These are phyloP conservation scores for Limosa lapponica DNA, from an alignment of 2,797 vertebrate species.

Conservation along the genomic window DNA sequence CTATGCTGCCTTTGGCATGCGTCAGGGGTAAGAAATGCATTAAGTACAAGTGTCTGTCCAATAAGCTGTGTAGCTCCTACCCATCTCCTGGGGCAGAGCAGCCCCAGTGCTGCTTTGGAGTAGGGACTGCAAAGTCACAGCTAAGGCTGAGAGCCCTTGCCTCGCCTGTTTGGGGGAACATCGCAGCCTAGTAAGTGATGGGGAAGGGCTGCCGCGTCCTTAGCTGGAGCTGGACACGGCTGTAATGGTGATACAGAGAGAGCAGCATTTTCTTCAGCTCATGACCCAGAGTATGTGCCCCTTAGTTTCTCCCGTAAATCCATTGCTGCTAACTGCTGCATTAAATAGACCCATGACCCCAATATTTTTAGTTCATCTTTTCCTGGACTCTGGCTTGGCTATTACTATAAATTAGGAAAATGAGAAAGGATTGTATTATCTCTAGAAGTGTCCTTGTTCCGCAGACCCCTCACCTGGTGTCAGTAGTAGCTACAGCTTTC, in stretches of 20 bases:
- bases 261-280: conserved; percentile 19
- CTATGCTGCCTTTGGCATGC: not conserved
- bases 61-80: not conserved
- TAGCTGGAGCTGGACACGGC: not conserved
- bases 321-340: conserved; percentile 41
- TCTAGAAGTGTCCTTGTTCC: conserved; percentile 55
- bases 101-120: not conserved
- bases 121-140: not conserved
- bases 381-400: conserved; percentile 26
- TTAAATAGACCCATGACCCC: conserved; percentile 54
- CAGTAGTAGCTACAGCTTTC: not conserved
- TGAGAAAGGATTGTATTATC: conserved; percentile 15
- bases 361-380: conserved; percentile 67
- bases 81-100: not conserved
- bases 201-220: not conserved
- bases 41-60: conserved; percentile 63
- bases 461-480: not conserved
- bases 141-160: not conserved
- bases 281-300: not conserved
- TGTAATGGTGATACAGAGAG: not conserved
- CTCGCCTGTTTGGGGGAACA: not conserved
- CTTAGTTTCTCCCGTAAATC: conserved; percentile 57
- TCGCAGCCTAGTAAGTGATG: not conserved
- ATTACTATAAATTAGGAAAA: conserved; percentile 66
- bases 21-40: conserved; percentile 34